Conservation (phyloP, 2,113 vertebrate genomes). For the Daboia siamensis region DNA sequence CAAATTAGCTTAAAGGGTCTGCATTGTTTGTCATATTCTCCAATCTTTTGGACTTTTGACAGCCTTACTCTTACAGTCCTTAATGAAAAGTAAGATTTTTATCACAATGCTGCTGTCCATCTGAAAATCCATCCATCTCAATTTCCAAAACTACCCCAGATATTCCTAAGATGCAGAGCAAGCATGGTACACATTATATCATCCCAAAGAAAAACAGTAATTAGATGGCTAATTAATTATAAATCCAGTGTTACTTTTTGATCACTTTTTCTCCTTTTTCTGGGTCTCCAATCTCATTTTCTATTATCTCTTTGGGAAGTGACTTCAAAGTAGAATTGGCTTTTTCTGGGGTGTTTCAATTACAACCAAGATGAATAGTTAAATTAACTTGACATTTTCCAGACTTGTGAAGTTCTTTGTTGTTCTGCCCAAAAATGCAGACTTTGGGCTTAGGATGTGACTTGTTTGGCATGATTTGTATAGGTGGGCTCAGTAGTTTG, state of each 20-base stretch:
- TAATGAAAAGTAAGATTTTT: neutral
- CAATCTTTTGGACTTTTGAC: neutral
- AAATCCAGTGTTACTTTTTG: neutral
- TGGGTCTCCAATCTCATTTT: neutral
- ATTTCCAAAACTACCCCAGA: neutral
- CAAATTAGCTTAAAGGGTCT: neutral
- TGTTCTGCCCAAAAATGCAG: slow-evolving; percentile 1
- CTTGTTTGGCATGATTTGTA: slow-evolving; percentile 11
- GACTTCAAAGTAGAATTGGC: slow-evolving; percentile 22
- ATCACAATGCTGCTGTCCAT: neutral
- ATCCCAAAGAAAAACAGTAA: neutral
- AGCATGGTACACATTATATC: neutral
- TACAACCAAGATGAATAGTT: slow-evolving; percentile 18
- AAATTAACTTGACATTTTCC: slow-evolving; percentile 23
- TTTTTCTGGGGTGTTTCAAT: slow-evolving; percentile 9
- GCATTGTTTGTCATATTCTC: neutral
- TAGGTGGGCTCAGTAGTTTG: neutral
- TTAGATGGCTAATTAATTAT: slow-evolving; percentile 2
- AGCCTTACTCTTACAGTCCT: neutral
- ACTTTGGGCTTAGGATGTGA: neutral
- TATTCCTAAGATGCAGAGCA: neutral
- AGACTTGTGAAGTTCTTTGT: neutral
- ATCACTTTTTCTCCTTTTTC: neutral
- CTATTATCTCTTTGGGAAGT: neutral
- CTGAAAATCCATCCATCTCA: neutral